Evolutionary conservation across 2,888 invertebrate species (phyloP), one percentile per base, ranked within the genome.

Genomic region (Trilocha varians): DNA sequence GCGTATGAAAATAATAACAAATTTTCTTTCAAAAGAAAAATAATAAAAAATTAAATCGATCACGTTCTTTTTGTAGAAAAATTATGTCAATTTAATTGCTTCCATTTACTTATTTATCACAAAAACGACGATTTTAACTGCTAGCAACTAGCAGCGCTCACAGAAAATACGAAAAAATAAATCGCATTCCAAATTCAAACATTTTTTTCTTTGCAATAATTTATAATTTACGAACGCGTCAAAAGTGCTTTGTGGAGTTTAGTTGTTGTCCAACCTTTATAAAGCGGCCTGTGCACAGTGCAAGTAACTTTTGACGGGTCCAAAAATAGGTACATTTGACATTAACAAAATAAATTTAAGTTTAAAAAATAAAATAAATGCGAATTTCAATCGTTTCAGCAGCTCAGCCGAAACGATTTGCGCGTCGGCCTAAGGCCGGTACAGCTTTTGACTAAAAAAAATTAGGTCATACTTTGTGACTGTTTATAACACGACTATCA

Each of bases 61-160:
- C 25, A 25, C 2, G 25, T 3, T 25, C n/a, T n/a, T n/a, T n/a
- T n/a, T 4, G 25, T 25, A 25, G 25, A 25, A 25, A 25, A 25
- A 25, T 25, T 25, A 25, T 69, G 61, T 75, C 82, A 82, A 84
- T 83, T 83, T 76, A 71, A 83, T 84, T 84, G 80, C 25, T 25
- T 25, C 11, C 11, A 25, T 25, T 25, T 25, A 25, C n/a, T 25
- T 79, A 71, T 66, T 70, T 83, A 84, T 83, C 84, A 85, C 84
- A 83, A 78, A 25, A 76, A 78, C 71, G 66, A 71, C 78, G 69
- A 75, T 83, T 84, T 40, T 73, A 80, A 78, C 76, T 82, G 84
- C 84, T 74, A 84, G 84, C 72, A 70, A 53, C 84, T 84, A 78
- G 84, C 84, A 83, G 73, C 57, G 70, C 62, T 75, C 78, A 78